These are phyloP conservation scores for Chrysogorgia sp. DNA, from an alignment of 92 coral and sea anemone species.

Conservation along the genomic window DNA sequence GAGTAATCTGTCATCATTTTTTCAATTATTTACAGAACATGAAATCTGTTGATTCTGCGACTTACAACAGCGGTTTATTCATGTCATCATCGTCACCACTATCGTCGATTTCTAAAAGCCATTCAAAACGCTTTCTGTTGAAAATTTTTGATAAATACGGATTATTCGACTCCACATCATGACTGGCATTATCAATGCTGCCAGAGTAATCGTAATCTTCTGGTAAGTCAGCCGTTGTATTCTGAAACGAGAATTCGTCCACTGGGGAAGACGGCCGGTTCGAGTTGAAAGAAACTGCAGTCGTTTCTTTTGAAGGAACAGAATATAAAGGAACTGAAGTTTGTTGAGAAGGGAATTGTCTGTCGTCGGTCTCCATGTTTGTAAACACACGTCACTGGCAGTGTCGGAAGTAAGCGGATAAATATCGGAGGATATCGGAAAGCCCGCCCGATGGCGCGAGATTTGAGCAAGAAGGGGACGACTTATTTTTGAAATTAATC, in stretches of 20 bases:
- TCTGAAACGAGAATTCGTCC: constrained; percentile 87
- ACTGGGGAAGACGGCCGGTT: constrained; percentile 48
- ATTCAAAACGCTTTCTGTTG: constrained; percentile 84
- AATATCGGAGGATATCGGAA: constrained; percentile 30
- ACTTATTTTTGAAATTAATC: background rate
- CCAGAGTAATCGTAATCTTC: constrained; percentile 75
- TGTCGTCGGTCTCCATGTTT: constrained; percentile 32
- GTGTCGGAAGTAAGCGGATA: background rate
- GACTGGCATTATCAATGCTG: constrained; percentile 71
- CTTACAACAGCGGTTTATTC: constrained; percentile 90
- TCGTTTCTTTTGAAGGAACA: constrained; percentile 67
- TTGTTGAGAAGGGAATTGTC: constrained; percentile 61
- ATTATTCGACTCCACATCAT: constrained; percentile 60
- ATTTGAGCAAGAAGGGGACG: background rate
- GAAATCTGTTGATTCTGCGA: background rate
- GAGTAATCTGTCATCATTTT: no score
- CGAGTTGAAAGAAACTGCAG: constrained; percentile 60
- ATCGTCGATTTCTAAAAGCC: constrained; percentile 97
- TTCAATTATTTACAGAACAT: background rate
- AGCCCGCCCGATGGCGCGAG: constrained; percentile 39
- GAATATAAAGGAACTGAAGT: constrained; percentile 94
- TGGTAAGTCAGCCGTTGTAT: constrained; percentile 69
- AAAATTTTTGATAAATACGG: constrained; percentile 86
- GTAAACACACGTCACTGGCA: background rate
- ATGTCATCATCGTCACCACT: constrained; percentile 87